Evolutionary conservation across 2,113 vertebrate species (phyloP).

Genomic region (Dromas ardeola): DNA sequence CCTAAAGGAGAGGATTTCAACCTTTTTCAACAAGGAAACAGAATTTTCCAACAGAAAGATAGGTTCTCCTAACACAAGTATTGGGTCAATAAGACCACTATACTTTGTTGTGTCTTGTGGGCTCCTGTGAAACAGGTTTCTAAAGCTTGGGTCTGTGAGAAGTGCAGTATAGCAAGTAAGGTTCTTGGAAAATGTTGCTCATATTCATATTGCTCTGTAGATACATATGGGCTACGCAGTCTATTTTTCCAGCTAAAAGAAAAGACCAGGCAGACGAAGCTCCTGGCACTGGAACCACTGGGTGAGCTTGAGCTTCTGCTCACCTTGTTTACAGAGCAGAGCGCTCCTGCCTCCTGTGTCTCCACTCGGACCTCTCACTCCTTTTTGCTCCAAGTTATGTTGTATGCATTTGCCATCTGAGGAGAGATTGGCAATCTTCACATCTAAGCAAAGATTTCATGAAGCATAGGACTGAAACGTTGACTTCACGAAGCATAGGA

Average conservation of each 20-base stretch:
- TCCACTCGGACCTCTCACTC: background rate
- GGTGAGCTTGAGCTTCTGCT: background rate
- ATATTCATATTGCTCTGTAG: background rate
- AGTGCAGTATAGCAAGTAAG: rapidly evolving
- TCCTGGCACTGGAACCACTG: background rate
- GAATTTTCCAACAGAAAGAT: background rate
- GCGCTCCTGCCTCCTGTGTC: rapidly evolving
- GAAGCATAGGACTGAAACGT: background rate
- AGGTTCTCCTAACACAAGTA: background rate
- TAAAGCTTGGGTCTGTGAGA: background rate
- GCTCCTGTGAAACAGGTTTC: background rate
- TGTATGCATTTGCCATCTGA: background rate
- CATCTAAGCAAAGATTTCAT: background rate
- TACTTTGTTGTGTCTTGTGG: background rate
- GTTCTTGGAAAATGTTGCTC: background rate
- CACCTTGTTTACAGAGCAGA: rapidly evolving
- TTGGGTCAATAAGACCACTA: background rate
- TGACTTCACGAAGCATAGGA: background rate
- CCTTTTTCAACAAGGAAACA: background rate
- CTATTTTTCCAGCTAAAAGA: background rate
- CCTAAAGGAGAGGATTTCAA: background rate
- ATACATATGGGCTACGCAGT: background rate
- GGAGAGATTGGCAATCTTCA: background rate
- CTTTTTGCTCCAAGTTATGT: rapidly evolving
- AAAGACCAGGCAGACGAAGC: background rate